Conservation (phyloP, 2,888 invertebrate genomes). For the Neoscelio sp. region DNA sequence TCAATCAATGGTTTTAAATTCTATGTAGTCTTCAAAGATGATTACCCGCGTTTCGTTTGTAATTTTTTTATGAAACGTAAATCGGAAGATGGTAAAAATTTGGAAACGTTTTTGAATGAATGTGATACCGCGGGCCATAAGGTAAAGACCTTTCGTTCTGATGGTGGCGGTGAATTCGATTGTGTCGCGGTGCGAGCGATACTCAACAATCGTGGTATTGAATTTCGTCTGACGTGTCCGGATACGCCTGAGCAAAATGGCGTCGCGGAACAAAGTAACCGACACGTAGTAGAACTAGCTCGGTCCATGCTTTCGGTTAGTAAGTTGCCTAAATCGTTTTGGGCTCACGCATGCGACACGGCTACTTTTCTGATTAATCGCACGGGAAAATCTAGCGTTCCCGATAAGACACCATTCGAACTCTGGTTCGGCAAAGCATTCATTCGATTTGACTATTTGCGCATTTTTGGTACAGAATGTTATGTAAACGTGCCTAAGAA, state of each 20-base stretch:
- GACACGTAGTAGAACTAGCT: conserved; percentile 20
- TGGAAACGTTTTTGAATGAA: conserved; percentile 64
- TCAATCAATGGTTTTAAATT: conserved; percentile 67
- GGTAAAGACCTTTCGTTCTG: conserved; percentile 67
- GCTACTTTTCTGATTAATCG: conserved; percentile 55
- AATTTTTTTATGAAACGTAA: conserved; percentile 68
- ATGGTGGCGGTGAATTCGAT: conserved; percentile 60
- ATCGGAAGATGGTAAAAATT: conserved; percentile 46
- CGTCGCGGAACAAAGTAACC: not conserved
- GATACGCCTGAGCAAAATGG: conserved; percentile 60
- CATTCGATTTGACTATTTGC: conserved; percentile 53
- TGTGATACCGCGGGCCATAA: conserved; percentile 51
- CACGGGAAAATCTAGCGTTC: conserved; percentile 43
- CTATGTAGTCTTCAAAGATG: conserved; percentile 68
- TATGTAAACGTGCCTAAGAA: conserved; percentile 56
- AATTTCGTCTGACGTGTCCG: conserved; percentile 46
- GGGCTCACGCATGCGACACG: conserved; percentile 41
- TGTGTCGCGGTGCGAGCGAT: conserved; percentile 26
- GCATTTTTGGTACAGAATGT: conserved; percentile 44
- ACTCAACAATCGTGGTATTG: conserved; percentile 23
- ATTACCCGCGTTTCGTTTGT: conserved; percentile 62
- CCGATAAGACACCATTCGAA: conserved; percentile 38
- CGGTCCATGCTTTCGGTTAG: conserved; percentile 54
- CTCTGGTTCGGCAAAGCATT: conserved; percentile 41
- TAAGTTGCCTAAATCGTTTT: conserved; percentile 43